These are phyloP conservation scores for Solea senegalensis DNA, from an alignment of 2,113 vertebrate genomes.

Conservation along the genomic window DNA sequence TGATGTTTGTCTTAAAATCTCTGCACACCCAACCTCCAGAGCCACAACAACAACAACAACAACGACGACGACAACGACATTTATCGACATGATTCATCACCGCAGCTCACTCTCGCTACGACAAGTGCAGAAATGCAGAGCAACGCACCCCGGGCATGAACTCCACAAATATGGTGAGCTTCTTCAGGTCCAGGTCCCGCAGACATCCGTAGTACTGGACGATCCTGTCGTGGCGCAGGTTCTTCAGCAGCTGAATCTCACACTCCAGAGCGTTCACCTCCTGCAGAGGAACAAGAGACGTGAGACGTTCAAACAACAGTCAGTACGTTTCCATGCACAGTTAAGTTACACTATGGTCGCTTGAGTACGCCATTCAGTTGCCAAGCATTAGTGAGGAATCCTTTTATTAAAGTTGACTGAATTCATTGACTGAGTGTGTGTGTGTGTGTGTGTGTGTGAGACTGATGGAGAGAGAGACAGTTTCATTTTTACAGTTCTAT, in stretches of 20 bases:
- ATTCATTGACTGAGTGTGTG: too few relatives aligned
- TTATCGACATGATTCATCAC: background rate
- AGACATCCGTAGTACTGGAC: slow-evolving; percentile 93
- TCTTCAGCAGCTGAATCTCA: slow-evolving; percentile 93
- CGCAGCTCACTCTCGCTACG: background rate
- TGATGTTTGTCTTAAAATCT: slow-evolving; percentile 22
- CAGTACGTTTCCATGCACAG: too few relatives aligned
- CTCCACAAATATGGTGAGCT: slow-evolving; percentile 92
- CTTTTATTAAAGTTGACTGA: too few relatives aligned
- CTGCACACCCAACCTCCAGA: slow-evolving; percentile 1
- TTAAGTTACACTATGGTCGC: too few relatives aligned
- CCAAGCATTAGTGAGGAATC: too few relatives aligned
- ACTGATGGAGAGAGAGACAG: too few relatives aligned
- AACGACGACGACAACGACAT: background rate
- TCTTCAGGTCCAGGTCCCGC: slow-evolving; percentile 86
- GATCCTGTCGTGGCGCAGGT: slow-evolving; percentile 89
- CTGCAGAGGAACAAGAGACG: slow-evolving; percentile 60
- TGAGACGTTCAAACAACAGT: background rate
- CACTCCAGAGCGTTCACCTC: slow-evolving; percentile 93
- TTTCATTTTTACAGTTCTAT: too few relatives aligned
- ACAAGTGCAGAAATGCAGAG: background rate
- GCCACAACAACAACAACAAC: slow-evolving; percentile 4
- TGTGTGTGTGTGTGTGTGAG: too few relatives aligned
- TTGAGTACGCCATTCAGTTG: too few relatives aligned
- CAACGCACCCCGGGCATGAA: slow-evolving; percentile 92